phyloP scores from a whole-genome alignment of 2,888 invertebrate genomes.

The Amphipyra berbera region DNA sequence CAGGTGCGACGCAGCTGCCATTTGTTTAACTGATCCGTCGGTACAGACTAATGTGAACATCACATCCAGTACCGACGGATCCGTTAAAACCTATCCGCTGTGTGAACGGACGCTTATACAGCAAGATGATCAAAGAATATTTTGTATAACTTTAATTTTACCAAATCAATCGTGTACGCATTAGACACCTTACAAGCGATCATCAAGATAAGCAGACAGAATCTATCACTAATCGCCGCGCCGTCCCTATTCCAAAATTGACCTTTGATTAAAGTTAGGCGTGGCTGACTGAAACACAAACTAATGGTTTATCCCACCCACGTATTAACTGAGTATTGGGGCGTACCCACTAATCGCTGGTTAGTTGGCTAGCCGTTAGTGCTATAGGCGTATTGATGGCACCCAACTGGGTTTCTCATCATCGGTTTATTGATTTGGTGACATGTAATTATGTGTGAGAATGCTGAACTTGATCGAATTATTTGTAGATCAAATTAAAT shows the following conservation, averaged over 20 bases:
- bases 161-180: too few relatives aligned
- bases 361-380: slow-evolving; percentile 15
- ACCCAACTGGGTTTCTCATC: slow-evolving; percentile 14
- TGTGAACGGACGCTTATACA: too few relatives aligned
- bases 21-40: too few relatives aligned
- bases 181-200: too few relatives aligned
- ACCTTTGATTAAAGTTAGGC: slow-evolving; percentile 38
- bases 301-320: slow-evolving; percentile 28
- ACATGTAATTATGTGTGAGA: not conserved
- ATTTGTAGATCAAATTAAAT: too few relatives aligned
- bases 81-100: too few relatives aligned
- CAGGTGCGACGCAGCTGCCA: too few relatives aligned
- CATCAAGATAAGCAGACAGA: not conserved
- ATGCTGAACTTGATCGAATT: not conserved
- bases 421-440: slow-evolving; percentile 20
- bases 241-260: slow-evolving; percentile 9
- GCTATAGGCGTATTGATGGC: slow-evolving; percentile 31
- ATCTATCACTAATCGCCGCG: slow-evolving; percentile 29
- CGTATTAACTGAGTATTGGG: slow-evolving; percentile 25
- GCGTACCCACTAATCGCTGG: slow-evolving; percentile 39
- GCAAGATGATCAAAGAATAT: too few relatives aligned
- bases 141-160: too few relatives aligned
- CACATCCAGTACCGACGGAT: too few relatives aligned
- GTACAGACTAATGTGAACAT: too few relatives aligned
- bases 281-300: slow-evolving; percentile 18